These are phyloP conservation scores for Bathynomus jamesi DNA, from an alignment of 1,140 invertebrate genomes.

Conservation along the genomic window DNA sequence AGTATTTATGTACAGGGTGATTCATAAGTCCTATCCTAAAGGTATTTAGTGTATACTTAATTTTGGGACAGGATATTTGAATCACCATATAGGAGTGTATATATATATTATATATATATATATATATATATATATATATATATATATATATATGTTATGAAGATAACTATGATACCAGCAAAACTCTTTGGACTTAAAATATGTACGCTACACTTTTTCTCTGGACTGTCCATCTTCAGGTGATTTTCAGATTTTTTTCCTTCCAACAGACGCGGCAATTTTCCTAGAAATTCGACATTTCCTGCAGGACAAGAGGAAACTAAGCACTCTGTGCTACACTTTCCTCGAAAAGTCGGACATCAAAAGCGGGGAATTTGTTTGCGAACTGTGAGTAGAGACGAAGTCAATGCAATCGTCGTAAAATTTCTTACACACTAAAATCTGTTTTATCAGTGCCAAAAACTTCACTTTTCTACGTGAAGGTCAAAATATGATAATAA, in stretches of 20 bases:
- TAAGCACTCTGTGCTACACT: constrained; percentile 9
- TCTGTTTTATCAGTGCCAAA: no score
- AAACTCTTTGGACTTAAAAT: not conserved
- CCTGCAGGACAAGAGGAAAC: not conserved
- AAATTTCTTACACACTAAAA: no score
- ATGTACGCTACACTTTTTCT: not conserved
- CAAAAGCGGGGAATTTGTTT: constrained; percentile 10
- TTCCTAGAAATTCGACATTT: not conserved
- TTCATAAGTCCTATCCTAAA: no score
- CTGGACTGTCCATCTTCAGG: no score
- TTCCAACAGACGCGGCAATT: not conserved
- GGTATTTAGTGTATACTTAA: no score
- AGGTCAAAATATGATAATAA: no score
- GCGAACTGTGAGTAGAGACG: constrained; percentile 19
- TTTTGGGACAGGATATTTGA: no score
- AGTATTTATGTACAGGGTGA: no score
- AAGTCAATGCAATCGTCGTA: no score
- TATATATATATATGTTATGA: constrained; percentile 4
- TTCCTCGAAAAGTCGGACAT: constrained; percentile 10
- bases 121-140: constrained; percentile 6
- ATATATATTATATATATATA: constrained; percentile 3
- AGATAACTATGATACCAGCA: no score
- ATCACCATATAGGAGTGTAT: not conserved
- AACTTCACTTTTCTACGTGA: no score
- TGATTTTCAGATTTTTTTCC: no score